Conservation (phyloP, 2,888 invertebrate species). For the Tenthredo notha region DNA sequence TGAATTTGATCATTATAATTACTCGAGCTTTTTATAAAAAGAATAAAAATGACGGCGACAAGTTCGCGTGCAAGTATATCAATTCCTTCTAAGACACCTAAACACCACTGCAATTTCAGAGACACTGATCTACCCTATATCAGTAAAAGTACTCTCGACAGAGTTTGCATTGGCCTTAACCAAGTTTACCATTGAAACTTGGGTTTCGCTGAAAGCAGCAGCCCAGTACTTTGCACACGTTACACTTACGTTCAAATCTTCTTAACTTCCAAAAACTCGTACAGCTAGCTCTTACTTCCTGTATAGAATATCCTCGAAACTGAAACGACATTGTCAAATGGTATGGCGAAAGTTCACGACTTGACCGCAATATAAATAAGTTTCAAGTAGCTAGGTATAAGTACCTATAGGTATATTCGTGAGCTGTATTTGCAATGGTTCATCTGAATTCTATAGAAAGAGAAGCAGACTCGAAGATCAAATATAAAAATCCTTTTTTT, state of each 20-base stretch:
- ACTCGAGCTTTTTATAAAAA: too few relatives aligned
- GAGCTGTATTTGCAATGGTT: constrained; percentile 5
- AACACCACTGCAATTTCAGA: not conserved
- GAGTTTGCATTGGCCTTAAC: constrained; percentile 28
- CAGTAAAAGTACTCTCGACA: not conserved
- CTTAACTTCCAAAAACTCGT: constrained; percentile 11
- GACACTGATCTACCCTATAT: not conserved
- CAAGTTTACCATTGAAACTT: not conserved
- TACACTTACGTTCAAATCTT: not conserved
- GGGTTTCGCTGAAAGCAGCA: not conserved
- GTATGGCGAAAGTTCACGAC: not conserved
- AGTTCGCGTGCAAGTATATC: not conserved
- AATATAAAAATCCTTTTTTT: not conserved
- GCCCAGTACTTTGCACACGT: not conserved
- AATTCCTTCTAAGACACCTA: not conserved
- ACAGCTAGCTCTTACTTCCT: not conserved
- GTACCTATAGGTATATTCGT: not conserved
- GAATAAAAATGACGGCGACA: not conserved
- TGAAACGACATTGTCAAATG: constrained; percentile 17
- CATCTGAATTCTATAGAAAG: not conserved
- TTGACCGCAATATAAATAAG: constrained; percentile 6
- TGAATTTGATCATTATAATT: too few relatives aligned
- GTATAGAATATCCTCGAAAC: not conserved
- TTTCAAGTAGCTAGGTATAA: not conserved
- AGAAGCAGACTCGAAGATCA: not conserved